Evolutionary conservation across 2,797 vertebrate species (phyloP).

Genomic region (Premnoplex brunnescens): DNA sequence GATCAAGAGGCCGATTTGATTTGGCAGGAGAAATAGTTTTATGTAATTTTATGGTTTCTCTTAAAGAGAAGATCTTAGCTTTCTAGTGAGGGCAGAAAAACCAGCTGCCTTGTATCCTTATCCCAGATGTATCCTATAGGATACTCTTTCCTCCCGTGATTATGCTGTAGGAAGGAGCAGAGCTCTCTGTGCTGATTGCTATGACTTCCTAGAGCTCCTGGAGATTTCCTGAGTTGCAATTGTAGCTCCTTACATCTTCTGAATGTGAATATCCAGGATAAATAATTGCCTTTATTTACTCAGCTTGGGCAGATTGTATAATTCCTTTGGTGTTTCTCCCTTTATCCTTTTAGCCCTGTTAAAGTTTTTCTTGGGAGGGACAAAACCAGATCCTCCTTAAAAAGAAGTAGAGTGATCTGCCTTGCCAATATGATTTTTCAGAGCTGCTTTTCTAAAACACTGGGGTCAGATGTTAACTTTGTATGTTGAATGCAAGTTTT

Average conservation of each 20-base stretch:
- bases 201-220: background rate
- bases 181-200: background rate
- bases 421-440: constrained; percentile 32
- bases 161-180: background rate
- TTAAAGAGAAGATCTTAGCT: background rate
- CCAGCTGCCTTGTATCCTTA: background rate
- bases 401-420: background rate
- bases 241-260: background rate
- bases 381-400: background rate
- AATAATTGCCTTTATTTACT: background rate
- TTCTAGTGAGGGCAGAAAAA: background rate
- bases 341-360: background rate
- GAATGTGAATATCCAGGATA: background rate
- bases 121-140: background rate
- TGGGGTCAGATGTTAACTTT: constrained; percentile 38
- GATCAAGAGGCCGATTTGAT: background rate
- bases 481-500: constrained; percentile 41
- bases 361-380: constrained; percentile 27
- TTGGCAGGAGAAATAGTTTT: background rate
- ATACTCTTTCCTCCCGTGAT: background rate
- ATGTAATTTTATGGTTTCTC: background rate
- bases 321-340: background rate
- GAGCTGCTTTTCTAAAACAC: constrained; percentile 15
- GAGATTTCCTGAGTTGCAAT: background rate
- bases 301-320: background rate